A percentile compares a stretch with the other conserved stretches of the same genome.
These are phyloP conservation scores for Triops cancriformis DNA, from an alignment of 1,140 invertebrate genomes.

Conservation along the genomic window DNA sequence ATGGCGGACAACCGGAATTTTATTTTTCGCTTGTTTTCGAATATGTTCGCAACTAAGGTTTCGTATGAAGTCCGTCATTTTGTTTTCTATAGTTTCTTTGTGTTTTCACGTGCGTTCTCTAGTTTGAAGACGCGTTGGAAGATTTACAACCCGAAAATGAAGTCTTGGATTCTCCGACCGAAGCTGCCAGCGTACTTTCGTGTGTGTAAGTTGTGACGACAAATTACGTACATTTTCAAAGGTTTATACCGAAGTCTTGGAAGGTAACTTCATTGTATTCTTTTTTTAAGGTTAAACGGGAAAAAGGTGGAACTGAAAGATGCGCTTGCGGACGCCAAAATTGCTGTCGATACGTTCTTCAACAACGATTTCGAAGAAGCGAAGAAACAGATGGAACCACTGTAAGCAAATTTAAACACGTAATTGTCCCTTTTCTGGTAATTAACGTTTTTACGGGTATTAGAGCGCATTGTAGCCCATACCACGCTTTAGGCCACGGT, in stretches of 20 bases:
- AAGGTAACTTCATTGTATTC: neutral
- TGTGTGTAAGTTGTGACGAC: neutral
- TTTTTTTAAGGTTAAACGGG: neutral
- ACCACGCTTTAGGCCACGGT: slow-evolving; percentile 81
- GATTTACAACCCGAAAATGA: neutral
- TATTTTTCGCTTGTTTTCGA: too few relatives aligned
- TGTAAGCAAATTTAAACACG: slow-evolving; percentile 43
- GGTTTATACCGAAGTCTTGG: neutral
- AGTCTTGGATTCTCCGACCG: neutral
- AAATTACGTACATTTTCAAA: neutral
- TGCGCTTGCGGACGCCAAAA: slow-evolving; percentile 56
- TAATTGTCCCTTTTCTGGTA: neutral
- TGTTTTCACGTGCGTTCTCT: neutral
- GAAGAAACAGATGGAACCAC: slow-evolving; percentile 60
- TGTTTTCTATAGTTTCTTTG: neutral
- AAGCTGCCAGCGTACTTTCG: neutral
- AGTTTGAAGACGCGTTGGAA: slow-evolving; percentile 2
- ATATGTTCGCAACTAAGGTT: too few relatives aligned
- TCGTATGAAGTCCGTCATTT: neutral
- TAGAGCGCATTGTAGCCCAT: slow-evolving; percentile 74
- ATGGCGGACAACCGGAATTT: too few relatives aligned
- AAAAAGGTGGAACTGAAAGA: slow-evolving; percentile 48
- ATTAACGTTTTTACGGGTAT: slow-evolving; percentile 35
- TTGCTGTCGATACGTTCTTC: slow-evolving; percentile 70
- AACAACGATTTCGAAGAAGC: slow-evolving; percentile 82